Percentiles rank a stretch among this genome's conserved stretches.
phyloP scores from a whole-genome alignment of 64 coral and sea anemone species.

The Acropora yongei region DNA sequence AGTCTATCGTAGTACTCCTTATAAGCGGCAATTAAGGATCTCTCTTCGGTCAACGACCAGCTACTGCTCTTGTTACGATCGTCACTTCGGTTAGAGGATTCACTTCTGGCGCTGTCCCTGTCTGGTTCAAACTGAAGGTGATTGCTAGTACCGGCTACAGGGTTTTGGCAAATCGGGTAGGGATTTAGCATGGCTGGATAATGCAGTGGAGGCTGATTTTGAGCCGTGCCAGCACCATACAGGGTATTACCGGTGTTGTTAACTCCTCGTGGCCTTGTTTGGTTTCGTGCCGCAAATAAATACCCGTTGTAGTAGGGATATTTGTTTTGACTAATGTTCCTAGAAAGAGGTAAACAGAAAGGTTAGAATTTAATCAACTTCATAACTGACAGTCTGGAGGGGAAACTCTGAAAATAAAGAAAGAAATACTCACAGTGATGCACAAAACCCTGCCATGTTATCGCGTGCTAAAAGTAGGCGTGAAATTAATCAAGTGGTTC shows the following conservation, averaged over 20 bases:
- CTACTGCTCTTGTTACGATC: constrained; percentile 29
- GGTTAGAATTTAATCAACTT: too few relatives aligned
- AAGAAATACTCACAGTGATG: constrained; percentile 24
- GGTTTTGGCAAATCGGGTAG: too few relatives aligned
- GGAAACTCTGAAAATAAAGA: constrained; percentile 15
- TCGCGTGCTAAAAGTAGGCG: constrained; percentile 19
- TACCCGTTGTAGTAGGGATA: too few relatives aligned
- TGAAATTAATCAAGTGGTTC: constrained; percentile 17
- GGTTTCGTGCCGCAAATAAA: too few relatives aligned
- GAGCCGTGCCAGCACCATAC: too few relatives aligned
- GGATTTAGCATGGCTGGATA: too few relatives aligned
- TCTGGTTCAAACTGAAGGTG: background rate
- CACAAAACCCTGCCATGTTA: constrained; percentile 43
- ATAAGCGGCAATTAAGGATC: constrained; percentile 42
- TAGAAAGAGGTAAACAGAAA: too few relatives aligned
- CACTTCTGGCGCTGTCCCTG: constrained; percentile 13
- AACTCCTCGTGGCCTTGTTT: too few relatives aligned
- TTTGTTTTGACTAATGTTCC: too few relatives aligned
- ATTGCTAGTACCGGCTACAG: too few relatives aligned
- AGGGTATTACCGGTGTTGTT: too few relatives aligned
- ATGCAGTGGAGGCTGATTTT: too few relatives aligned
- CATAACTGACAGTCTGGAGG: background rate
- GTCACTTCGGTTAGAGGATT: background rate
- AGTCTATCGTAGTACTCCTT: constrained; percentile 48
- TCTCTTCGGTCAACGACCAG: background rate